These are phyloP conservation scores for Cryptoblepharus egeriae DNA, from an alignment of 2,797 vertebrate genomes.

Conservation along the genomic window DNA sequence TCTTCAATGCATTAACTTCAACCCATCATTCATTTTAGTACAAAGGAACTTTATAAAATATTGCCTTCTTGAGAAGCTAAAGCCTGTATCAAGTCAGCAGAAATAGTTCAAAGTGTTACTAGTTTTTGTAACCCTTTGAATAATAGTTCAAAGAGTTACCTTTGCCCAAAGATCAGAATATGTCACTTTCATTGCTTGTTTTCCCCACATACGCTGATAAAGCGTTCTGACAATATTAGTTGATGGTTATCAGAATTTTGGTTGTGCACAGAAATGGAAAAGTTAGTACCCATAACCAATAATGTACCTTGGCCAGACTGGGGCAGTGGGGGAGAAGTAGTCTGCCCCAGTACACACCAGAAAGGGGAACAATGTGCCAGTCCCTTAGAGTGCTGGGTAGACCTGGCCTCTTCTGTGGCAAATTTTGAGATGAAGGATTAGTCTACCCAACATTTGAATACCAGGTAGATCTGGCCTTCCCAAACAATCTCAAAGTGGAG, in stretches of 20 bases:
- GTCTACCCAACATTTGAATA: too few species aligned
- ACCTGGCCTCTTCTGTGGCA: too few species aligned
- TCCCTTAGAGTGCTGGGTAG: too few species aligned
- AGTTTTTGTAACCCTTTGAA: conserved; percentile 31
- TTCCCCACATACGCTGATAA: conserved; percentile 57
- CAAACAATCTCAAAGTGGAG: too few species aligned
- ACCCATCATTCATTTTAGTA: not conserved
- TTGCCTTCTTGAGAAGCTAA: conserved; percentile 32
- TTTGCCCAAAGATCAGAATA: conserved; percentile 49
- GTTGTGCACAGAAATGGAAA: not conserved
- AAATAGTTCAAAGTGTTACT: conserved; percentile 52
- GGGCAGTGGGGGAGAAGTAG: too few species aligned
- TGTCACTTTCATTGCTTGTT: conserved; percentile 52
- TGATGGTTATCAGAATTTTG: conserved; percentile 42
- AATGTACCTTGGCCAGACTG: too few species aligned
- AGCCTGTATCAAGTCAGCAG: conserved; percentile 37
- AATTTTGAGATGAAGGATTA: too few species aligned
- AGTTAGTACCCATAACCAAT: not conserved
- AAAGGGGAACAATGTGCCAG: too few species aligned
- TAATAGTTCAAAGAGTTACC: conserved; percentile 48
- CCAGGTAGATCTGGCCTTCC: too few species aligned
- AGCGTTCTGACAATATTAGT: conserved; percentile 45
- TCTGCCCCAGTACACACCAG: too few species aligned
- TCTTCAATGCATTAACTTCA: too few species aligned
- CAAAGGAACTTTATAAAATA: conserved; percentile 29